Evolutionary conservation across 2,888 invertebrate species (phyloP).

Genomic region (Cecidostiba fungosa): DNA sequence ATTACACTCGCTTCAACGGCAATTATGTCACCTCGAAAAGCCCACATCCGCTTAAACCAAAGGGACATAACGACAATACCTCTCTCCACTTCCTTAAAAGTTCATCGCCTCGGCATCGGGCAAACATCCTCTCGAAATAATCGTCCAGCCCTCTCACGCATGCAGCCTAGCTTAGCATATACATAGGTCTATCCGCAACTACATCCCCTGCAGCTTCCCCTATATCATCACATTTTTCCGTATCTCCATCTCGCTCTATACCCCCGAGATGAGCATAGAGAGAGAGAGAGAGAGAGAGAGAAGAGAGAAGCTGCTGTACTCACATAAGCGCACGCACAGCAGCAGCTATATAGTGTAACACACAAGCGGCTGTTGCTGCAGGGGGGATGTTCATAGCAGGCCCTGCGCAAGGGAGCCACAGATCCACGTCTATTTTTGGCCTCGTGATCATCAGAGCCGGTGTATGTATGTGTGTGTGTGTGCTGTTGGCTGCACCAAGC

Average conservation of each 20-base stretch:
- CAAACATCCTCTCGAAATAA: slow-evolving; percentile 2
- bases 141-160: not conserved
- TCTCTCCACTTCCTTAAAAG: slow-evolving; percentile 39
- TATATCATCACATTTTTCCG: slow-evolving; percentile 3
- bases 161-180: not conserved
- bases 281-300: not conserved
- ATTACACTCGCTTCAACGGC: too few relatives aligned
- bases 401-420: not conserved
- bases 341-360: not conserved
- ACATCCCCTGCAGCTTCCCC: slow-evolving; percentile 12
- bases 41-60: not conserved
- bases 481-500: not conserved
- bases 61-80: not conserved
- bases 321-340: not conserved
- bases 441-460: slow-evolving; percentile 25
- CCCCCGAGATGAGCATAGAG: not conserved
- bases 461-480: not conserved
- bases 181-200: too few relatives aligned
- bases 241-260: not conserved
- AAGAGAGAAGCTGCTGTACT: not conserved
- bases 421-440: slow-evolving; percentile 73
- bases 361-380: not conserved
- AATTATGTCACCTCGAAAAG: too few relatives aligned
- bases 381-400: slow-evolving; percentile 4
- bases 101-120: slow-evolving; percentile 19